Percentiles rank a stretch among this genome's conserved stretches.
phyloP scores from a whole-genome alignment of 2,888 invertebrate species.

The Drosophila ezoana region DNA sequence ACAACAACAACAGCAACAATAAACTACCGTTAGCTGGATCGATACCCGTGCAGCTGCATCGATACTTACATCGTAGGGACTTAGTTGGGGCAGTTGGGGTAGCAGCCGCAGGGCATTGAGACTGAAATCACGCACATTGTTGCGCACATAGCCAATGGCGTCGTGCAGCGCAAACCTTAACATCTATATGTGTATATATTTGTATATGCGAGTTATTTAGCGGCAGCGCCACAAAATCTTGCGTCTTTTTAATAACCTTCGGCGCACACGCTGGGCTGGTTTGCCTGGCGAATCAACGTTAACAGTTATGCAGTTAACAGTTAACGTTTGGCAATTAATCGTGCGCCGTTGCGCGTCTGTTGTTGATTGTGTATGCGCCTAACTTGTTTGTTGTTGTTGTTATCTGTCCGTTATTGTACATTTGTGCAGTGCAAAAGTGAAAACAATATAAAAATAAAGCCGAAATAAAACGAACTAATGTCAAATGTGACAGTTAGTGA shows the following conservation, averaged over 20 bases:
- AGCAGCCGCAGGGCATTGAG: constrained; percentile 68
- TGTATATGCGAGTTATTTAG: constrained; percentile 5
- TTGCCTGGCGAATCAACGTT: not conserved
- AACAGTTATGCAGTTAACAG: constrained; percentile 1
- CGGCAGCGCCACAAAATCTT: constrained; percentile 11
- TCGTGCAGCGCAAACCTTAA: constrained; percentile 65
- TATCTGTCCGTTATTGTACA: constrained; percentile 35
- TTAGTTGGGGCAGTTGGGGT: constrained; percentile 82
- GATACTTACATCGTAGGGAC: constrained; percentile 85
- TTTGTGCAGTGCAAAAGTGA: constrained; percentile 46
- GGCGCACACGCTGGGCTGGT: constrained; percentile 23
- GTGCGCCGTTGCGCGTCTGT: constrained; percentile 12
- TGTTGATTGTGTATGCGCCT: not conserved
- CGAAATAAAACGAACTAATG: constrained; percentile 57
- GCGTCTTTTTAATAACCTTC: constrained; percentile 34
- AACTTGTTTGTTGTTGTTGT: constrained; percentile 7
- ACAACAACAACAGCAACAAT: not conserved
- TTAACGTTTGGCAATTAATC: constrained; percentile 11
- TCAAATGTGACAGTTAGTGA: constrained; percentile 64
- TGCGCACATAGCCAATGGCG: constrained; percentile 72
- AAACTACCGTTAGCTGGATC: constrained; percentile 11
- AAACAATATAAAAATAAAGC: constrained; percentile 66
- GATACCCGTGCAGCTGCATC: constrained; percentile 19
- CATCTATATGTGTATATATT: constrained; percentile 52
- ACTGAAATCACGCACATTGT: constrained; percentile 69